Evolutionary conservation across 2,113 vertebrate species (phyloP), one percentile per base, ranked within the genome.

Genomic region (Manacus vitellinus): DNA sequence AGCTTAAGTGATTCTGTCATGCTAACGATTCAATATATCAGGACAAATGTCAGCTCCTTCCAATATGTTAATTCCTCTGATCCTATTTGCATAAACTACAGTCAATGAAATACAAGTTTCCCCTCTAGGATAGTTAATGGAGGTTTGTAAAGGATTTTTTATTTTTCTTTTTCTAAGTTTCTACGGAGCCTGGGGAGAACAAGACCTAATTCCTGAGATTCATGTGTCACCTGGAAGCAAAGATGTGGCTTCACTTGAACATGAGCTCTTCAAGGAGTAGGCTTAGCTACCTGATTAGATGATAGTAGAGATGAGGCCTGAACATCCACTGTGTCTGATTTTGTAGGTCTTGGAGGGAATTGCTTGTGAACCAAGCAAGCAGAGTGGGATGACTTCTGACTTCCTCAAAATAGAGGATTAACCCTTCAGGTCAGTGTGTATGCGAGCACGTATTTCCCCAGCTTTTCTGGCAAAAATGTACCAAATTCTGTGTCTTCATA

Each of bases 1-100:
- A 97, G 98, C 98, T 98, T 99, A 99, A 99, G 99, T 99, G 99
- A 99, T 99, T 99, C 98, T 99, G 98, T 98, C 98, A 98, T 96
- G 94, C 98, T 99, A 98, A 99, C 79, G 98, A 99, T 99, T 99
- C 99, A 98, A 99, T 99, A 99, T 98, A 99, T 99, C 98, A 98
- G 98, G 98, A 99, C 98, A 98, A 98, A 99, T 98, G 99, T 99
- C 99, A 99, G 98, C 97, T 96, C 93, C 97, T 99, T 98, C 98
- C 98, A 99, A 99, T 99, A 99, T 99, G 99, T 98, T 99, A 99
- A 99, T 99, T 99, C 97, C 97, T 98, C 81, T 91, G 95, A 96
- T 97, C 97, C 97, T 96, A 99, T 99, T 98, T 99, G 98, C 98
- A 99, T 99, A 98, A 98, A 98, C 98, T 98, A 97, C 97, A 98